A percentile compares a stretch with the other conserved stretches of the same genome.
Evolutionary conservation across 2,113 vertebrate species (phyloP).

Genomic region (Gnathonemus longibarbis): DNA sequence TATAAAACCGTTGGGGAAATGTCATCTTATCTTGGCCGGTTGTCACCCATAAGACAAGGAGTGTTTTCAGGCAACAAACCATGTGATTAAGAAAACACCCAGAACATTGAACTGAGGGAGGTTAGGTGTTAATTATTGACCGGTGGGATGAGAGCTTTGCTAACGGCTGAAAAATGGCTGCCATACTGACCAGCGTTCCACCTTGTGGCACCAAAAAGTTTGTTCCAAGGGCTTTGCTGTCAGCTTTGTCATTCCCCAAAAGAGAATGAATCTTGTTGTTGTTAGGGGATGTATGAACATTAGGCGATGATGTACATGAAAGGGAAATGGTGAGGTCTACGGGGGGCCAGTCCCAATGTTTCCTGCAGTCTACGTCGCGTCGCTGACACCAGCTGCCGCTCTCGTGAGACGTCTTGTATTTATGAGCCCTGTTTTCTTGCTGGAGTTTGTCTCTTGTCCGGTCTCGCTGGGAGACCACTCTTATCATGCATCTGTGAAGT

Average conservation of each 20-base stretch:
- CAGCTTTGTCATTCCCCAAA: neutral
- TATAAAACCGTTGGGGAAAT: slow-evolving; percentile 18
- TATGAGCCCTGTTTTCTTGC: neutral
- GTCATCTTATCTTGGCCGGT: slow-evolving; percentile 19
- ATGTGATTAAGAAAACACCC: neutral
- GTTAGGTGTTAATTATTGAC: neutral
- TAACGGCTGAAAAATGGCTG: neutral
- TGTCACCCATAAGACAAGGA: neutral
- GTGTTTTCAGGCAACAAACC: slow-evolving; percentile 1
- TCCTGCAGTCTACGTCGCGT: neutral
- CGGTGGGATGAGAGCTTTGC: no score
- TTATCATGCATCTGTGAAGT: neutral
- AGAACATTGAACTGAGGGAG: neutral
- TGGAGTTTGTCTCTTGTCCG: neutral
- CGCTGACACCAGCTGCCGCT: neutral
- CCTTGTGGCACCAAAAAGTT: neutral
- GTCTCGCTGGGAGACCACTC: neutral
- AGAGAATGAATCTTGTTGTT: neutral
- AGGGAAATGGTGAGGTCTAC: neutral
- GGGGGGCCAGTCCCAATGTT: neutral
- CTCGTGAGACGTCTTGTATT: neutral
- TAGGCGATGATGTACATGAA: neutral
- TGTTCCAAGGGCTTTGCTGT: neutral
- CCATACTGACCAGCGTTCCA: neutral
- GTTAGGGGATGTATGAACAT: neutral